A percentile compares a stretch with the other conserved stretches of the same genome.
These are phyloP conservation scores for Pomacea maculata DNA, from an alignment of 1,140 invertebrate genomes.

Conservation along the genomic window DNA sequence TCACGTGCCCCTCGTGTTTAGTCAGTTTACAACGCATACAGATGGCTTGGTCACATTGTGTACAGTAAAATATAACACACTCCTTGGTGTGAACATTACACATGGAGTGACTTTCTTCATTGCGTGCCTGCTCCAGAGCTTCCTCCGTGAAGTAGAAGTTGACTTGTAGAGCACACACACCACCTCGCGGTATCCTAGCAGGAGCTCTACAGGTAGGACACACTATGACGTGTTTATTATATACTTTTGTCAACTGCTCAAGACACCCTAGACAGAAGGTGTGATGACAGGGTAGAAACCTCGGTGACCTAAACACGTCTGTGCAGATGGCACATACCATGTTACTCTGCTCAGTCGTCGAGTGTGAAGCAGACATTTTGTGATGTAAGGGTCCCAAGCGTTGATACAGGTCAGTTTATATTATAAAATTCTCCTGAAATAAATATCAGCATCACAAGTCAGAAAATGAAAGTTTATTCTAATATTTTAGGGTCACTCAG, in stretches of 20 bases:
- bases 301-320: not conserved
- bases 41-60: no score
- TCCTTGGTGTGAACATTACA: not conserved
- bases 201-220: not conserved
- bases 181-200: not conserved
- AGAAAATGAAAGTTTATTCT: no score
- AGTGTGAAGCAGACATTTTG: no score
- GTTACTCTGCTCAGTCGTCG: not conserved
- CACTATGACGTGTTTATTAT: not conserved
- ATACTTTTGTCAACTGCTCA: not conserved
- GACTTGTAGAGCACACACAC: not conserved
- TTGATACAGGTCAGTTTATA: no score
- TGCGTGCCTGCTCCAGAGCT: not conserved
- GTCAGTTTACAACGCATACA: not conserved
- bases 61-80: no score
- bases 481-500: no score
- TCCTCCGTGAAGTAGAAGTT: not conserved
- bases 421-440: no score
- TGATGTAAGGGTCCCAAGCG: no score
- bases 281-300: not conserved
- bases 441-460: no score
- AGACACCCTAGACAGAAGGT: not conserved
- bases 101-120: not conserved
- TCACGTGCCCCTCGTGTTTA: not conserved
- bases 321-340: not conserved